These are phyloP conservation scores for Pecten maximus DNA, from an alignment of 2,888 invertebrate species.

Conservation along the genomic window DNA sequence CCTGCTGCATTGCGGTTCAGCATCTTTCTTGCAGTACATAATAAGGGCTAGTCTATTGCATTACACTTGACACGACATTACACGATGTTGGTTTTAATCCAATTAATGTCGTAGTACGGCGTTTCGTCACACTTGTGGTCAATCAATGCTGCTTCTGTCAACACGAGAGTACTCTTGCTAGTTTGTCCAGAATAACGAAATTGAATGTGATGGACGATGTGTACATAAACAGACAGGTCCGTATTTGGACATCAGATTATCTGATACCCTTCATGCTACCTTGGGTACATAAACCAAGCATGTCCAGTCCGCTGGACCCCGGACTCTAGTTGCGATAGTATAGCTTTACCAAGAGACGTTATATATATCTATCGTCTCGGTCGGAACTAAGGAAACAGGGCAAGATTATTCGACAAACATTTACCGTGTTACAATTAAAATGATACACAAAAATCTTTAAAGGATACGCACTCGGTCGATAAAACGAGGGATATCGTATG, in stretches of 20 bases:
- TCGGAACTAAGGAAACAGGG: no score
- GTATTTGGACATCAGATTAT: neutral
- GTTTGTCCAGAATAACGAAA: neutral
- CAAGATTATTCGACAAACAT: no score
- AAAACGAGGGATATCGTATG: no score
- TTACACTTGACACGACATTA: neutral
- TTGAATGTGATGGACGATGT: neutral
- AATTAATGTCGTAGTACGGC: neutral
- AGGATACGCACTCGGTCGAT: no score
- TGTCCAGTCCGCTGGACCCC: neutral
- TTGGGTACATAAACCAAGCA: neutral
- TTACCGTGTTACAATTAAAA: no score
- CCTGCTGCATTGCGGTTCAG: neutral
- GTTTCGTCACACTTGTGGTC: neutral
- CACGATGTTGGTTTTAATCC: neutral
- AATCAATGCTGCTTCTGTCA: conserved; percentile 8
- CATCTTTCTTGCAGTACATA: neutral
- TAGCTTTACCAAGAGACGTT: no score
- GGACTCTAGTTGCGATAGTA: no score
- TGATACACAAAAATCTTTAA: no score
- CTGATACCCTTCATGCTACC: neutral
- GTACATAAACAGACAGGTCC: neutral
- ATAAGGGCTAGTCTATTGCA: neutral
- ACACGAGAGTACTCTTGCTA: neutral
- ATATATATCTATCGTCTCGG: no score